A percentile compares a stretch with the other conserved stretches of the same genome.
These are phyloP conservation scores for Thunnus albacares DNA, from an alignment of 2,797 vertebrate genomes.

Conservation along the genomic window DNA sequence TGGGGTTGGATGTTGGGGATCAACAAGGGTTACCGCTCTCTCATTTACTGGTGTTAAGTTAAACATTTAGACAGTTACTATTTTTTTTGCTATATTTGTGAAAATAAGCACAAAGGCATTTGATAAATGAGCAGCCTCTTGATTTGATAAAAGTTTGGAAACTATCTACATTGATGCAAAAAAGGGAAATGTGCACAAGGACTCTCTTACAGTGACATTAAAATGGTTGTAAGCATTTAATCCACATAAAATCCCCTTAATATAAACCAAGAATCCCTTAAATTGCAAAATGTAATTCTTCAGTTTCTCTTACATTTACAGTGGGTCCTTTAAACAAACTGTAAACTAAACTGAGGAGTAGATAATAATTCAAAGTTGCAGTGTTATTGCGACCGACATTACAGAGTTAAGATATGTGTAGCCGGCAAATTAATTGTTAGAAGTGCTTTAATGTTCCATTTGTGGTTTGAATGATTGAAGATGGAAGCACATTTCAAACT, in stretches of 20 bases:
- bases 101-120: no score
- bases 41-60: no score
- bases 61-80: no score
- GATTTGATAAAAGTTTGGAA: no score
- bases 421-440: neutral
- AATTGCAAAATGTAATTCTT: neutral
- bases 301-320: neutral
- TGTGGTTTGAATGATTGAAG: neutral
- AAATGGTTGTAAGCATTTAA: neutral
- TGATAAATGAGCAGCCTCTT: no score
- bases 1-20: neutral
- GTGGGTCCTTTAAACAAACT: neutral
- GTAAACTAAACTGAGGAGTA: neutral
- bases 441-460: constrained; percentile 20
- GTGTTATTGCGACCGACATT: neutral
- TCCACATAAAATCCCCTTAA: neutral
- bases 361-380: neutral
- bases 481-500: neutral
- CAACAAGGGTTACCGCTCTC: neutral
- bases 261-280: no score
- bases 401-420: neutral
- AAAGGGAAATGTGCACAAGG: neutral
- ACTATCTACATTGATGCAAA: neutral
- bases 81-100: no score
- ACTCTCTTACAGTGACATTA: neutral